Evolutionary conservation across 2,888 invertebrate genomes (phyloP).

Genomic region (Nemapogon koenigi): DNA sequence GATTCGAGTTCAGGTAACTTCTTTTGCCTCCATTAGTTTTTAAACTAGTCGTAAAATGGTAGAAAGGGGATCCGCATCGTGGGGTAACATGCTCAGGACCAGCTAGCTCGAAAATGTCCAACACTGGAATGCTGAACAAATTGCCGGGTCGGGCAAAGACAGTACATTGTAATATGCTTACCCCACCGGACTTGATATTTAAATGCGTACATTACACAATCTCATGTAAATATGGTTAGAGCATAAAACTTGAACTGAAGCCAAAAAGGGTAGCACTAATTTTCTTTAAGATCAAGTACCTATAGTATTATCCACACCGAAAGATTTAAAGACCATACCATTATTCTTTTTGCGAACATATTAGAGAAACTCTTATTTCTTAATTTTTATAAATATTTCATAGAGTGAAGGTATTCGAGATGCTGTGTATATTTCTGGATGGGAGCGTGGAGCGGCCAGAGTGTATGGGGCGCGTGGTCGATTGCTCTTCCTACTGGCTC

Average conservation of each 20-base stretch:
- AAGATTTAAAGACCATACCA: not conserved
- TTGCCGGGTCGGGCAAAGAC: no score
- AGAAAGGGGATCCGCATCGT: no score
- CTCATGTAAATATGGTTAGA: no score
- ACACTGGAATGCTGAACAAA: no score
- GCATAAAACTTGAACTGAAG: not conserved
- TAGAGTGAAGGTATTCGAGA: conserved; percentile 37
- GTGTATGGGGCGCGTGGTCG: conserved; percentile 34
- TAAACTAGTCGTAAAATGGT: no score
- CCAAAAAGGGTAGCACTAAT: not conserved
- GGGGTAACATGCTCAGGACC: no score
- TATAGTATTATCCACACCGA: not conserved
- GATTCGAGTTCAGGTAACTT: conserved; percentile 36
- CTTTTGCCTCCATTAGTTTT: no score
- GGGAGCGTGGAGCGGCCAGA: conserved; percentile 36
- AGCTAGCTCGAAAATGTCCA: no score
- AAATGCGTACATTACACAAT: no score
- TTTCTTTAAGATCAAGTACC: not conserved
- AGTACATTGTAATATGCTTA: no score
- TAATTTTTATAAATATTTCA: not conserved
- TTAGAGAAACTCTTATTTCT: not conserved
- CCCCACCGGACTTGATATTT: no score
- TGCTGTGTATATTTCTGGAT: conserved; percentile 40
- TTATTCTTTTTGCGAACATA: not conserved
- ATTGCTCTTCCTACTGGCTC: conserved; percentile 29